phyloP scores from a whole-genome alignment of 2,113 vertebrate species.

The Tachysurus vachellii region DNA sequence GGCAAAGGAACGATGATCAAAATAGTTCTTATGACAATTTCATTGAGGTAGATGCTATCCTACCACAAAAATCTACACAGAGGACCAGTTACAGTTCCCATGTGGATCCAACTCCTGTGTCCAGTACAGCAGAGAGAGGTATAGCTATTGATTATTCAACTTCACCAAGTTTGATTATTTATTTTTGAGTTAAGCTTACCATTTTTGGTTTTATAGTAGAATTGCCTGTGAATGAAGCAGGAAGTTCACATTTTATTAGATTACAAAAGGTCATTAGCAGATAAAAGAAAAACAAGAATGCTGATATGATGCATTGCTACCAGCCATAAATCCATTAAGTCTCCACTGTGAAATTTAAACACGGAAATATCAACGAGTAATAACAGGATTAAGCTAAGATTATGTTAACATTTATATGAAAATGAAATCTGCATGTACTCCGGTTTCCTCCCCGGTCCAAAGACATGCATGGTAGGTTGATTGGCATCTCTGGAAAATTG shows the following conservation, averaged over 20 bases:
- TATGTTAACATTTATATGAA: neutral
- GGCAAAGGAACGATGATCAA: neutral
- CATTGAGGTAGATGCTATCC: neutral
- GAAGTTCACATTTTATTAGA: neutral
- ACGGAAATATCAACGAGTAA: neutral
- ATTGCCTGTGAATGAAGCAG: slow-evolving; percentile 2
- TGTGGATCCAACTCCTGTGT: slow-evolving; percentile 30
- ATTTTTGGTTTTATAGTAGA: neutral
- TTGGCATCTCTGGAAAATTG: too few relatives aligned
- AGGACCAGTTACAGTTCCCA: slow-evolving; percentile 44
- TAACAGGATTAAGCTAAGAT: neutral
- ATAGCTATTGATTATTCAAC: neutral
- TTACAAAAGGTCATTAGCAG: neutral
- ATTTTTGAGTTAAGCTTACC: neutral
- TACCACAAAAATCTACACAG: slow-evolving; percentile 56
- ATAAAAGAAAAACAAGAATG: neutral
- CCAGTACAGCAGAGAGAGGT: slow-evolving; percentile 26
- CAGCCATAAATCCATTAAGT: neutral
- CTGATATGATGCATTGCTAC: slow-evolving; percentile 5
- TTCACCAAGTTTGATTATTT: neutral
- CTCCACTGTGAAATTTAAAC: neutral
- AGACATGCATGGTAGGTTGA: too few relatives aligned
- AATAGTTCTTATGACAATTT: slow-evolving; percentile 13
- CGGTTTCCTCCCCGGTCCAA: too few relatives aligned
- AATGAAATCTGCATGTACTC: too few relatives aligned